phyloP scores from a whole-genome alignment of 1,140 invertebrate genomes.

The Sycobia sp. region DNA sequence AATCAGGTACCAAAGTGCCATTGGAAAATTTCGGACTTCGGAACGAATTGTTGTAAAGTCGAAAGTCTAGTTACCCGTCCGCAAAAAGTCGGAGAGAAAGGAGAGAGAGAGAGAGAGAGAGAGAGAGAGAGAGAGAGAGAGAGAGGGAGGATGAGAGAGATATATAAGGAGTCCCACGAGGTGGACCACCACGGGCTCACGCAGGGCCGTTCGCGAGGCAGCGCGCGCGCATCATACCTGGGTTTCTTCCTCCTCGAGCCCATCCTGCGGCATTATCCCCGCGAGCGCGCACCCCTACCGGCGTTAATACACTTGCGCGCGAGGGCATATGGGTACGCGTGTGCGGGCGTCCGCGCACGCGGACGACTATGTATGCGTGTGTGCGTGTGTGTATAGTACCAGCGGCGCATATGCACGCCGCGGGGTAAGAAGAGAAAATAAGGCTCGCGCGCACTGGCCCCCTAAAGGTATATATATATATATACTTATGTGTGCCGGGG shows the following conservation, averaged over 20 bases:
- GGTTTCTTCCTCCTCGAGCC: conserved; percentile 17
- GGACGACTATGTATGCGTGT: no score
- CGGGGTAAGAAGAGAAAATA: conserved; percentile 57
- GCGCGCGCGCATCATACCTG: no score
- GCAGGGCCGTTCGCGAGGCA: no score
- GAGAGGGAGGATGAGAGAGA: conserved; percentile 4
- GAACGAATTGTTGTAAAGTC: no score
- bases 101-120: conserved; percentile 7
- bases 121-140: background rate
- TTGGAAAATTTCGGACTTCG: no score
- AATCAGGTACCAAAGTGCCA: no score
- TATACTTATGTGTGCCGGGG: conserved; percentile 41
- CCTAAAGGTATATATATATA: conserved; percentile 47
- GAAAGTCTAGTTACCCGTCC: no score
- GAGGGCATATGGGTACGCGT: background rate
- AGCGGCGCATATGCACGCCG: conserved; percentile 36
- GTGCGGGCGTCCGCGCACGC: background rate
- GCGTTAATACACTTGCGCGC: no score
- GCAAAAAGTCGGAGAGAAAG: no score
- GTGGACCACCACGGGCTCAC: conserved; percentile 37
- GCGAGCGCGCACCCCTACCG: background rate
- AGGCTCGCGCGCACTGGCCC: conserved; percentile 38
- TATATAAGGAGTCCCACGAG: conserved; percentile 31
- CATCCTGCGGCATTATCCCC: background rate
- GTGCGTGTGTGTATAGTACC: conserved; percentile 40